Conservation (phyloP, 2,888 invertebrate species). For the Diaperis boleti region DNA sequence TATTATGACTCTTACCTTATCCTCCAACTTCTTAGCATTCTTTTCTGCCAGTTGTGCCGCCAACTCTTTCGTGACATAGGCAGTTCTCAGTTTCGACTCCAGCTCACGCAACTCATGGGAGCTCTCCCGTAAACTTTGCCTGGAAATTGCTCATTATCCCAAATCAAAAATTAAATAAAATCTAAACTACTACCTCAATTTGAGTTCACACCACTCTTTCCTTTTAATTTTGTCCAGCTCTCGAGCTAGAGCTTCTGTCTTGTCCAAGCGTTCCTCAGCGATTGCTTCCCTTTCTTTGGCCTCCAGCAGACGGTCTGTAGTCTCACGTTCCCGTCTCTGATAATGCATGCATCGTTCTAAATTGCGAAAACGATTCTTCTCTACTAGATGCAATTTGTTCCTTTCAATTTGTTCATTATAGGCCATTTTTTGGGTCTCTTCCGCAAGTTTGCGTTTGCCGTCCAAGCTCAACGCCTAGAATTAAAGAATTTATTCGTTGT, state of each 20-base stretch:
- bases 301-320: conserved; percentile 21
- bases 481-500: neutral
- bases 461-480: conserved; percentile 8
- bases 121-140: conserved; percentile 72
- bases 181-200: conserved; percentile 55
- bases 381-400: conserved; percentile 41
- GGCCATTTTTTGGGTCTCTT: conserved; percentile 10
- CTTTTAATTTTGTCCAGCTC: conserved; percentile 61
- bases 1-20: conserved; percentile 66
- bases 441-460: conserved; percentile 21
- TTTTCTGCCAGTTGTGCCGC: conserved; percentile 74
- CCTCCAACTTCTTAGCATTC: conserved; percentile 71
- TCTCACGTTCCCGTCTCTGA: conserved; percentile 56
- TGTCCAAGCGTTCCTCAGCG: conserved; percentile 48
- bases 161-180: neutral
- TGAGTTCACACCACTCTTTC: conserved; percentile 59
- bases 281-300: conserved; percentile 49
- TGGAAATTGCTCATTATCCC: conserved; percentile 47
- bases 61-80: conserved; percentile 79
- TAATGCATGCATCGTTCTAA: conserved; percentile 56
- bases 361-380: conserved; percentile 56
- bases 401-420: conserved; percentile 24
- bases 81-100: conserved; percentile 75
- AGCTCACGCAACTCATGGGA: conserved; percentile 75
- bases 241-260: conserved; percentile 58